Percentiles rank a stretch among this genome's conserved stretches.
These are phyloP conservation scores for Xiphydria camelus DNA, from an alignment of 2,888 invertebrate genomes.

Conservation along the genomic window DNA sequence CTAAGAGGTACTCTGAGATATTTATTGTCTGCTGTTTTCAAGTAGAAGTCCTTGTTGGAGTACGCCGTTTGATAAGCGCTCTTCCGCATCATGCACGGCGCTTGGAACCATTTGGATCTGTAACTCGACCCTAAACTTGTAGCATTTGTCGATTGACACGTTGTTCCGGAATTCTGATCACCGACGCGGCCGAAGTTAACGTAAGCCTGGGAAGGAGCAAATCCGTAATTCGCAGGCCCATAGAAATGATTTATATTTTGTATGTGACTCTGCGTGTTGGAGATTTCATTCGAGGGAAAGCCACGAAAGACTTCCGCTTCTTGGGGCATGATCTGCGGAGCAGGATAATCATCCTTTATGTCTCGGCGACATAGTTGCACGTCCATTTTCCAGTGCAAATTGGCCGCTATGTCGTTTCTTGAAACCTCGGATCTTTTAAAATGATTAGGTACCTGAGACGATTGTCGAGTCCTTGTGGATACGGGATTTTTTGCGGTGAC, in stretches of 20 bases:
- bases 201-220: slow-evolving; percentile 16
- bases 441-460: too few species aligned
- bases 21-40: slow-evolving; percentile 30
- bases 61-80: slow-evolving; percentile 16
- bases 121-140: slow-evolving; percentile 6
- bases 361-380: too few species aligned
- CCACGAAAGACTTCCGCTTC: slow-evolving; percentile 30
- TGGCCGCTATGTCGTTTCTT: too few species aligned
- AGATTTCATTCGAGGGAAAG: slow-evolving; percentile 34
- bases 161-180: slow-evolving; percentile 9
- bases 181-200: slow-evolving; percentile 11
- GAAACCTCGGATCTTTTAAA: too few species aligned
- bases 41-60: slow-evolving; percentile 19
- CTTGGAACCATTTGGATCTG: slow-evolving; percentile 28
- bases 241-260: slow-evolving; percentile 27
- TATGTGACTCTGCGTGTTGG: slow-evolving; percentile 29
- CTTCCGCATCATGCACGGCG: slow-evolving; percentile 23
- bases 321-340: not conserved
- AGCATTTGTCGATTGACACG: not conserved
- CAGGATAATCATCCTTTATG: too few species aligned
- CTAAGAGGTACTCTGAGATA: slow-evolving; percentile 29
- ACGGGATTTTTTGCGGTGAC: too few species aligned
- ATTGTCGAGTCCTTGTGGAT: too few species aligned
- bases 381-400: too few species aligned
- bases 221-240: slow-evolving; percentile 14